These are phyloP conservation scores for Eucidaris tribuloides DNA, from an alignment of 35 echinoderm and acorn worm species.

Conservation along the genomic window DNA sequence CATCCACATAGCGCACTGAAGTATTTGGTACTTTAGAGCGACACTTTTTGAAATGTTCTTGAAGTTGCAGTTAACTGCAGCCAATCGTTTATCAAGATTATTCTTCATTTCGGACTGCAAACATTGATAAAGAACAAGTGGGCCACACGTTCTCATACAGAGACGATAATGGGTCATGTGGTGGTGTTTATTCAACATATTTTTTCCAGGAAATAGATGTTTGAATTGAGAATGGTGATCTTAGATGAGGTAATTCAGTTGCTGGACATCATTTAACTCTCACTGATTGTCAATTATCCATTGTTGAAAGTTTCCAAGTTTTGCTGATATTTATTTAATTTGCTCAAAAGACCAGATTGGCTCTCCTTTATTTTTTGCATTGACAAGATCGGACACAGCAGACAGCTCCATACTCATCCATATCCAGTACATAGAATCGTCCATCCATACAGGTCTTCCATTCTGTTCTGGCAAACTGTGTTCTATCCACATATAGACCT, in stretches of 20 bases:
- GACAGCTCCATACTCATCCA: too few species aligned
- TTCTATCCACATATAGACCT: too few species aligned
- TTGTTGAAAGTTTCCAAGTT: too few species aligned
- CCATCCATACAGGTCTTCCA: too few species aligned
- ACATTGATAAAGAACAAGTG: slow-evolving; percentile 34
- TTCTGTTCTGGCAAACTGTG: too few species aligned
- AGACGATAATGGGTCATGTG: slow-evolving; percentile 67
- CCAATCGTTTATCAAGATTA: slow-evolving; percentile 50
- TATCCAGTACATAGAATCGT: too few species aligned
- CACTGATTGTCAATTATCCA: too few species aligned
- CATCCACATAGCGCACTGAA: background rate
- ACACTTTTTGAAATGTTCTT: slow-evolving; percentile 70
- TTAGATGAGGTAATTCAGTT: slow-evolving; percentile 52
- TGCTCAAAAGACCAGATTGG: too few species aligned
- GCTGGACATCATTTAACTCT: too few species aligned
- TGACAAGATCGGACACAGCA: too few species aligned
- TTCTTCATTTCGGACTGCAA: slow-evolving; percentile 73
- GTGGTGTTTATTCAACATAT: slow-evolving; percentile 76
- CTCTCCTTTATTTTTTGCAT: too few species aligned
- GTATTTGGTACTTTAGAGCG: slow-evolving; percentile 44
- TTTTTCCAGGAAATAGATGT: slow-evolving; percentile 29
- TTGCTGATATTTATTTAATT: too few species aligned
- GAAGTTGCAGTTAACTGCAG: slow-evolving; percentile 52
- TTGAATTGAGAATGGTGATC: slow-evolving; percentile 60
- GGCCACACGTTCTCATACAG: slow-evolving; percentile 59